Evolutionary conservation across 2,113 vertebrate species (phyloP).

Genomic region (Rousettus leschenaultii): DNA sequence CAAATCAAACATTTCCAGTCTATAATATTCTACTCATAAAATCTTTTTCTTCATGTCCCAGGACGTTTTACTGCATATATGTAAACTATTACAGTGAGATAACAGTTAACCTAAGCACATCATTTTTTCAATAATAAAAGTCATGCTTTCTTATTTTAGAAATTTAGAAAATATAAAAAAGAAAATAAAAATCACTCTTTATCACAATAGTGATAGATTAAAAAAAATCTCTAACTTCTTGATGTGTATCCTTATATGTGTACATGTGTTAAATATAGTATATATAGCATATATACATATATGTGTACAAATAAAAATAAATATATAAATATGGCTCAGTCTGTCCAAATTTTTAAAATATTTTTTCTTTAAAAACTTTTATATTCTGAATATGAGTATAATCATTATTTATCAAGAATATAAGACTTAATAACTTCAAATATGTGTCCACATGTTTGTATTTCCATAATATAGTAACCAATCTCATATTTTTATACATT

Average conservation of each 20-base stretch:
- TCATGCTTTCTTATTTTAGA: constrained; percentile 1
- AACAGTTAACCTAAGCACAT: not conserved
- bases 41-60: not conserved
- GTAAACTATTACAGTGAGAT: not conserved
- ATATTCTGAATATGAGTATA: not conserved
- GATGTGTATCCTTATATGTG: not conserved
- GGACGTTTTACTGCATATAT: not conserved
- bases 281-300: not conserved
- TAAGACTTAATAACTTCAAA: not conserved
- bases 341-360: not conserved
- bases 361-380: not conserved
- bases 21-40: not conserved
- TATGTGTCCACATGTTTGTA: not conserved
- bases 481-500: not conserved
- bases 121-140: not conserved
- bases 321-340: not conserved
- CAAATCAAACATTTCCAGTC: not conserved
- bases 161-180: not conserved
- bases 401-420: not conserved
- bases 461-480: not conserved
- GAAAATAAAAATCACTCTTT: not conserved
- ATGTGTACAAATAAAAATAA: not conserved
- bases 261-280: not conserved
- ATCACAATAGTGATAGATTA: not conserved
- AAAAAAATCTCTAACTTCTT: not conserved